Percentiles rank a stretch among this genome's conserved stretches.
These are phyloP conservation scores for Hydraecia micacea DNA, from an alignment of 2,888 invertebrate genomes.

Conservation along the genomic window DNA sequence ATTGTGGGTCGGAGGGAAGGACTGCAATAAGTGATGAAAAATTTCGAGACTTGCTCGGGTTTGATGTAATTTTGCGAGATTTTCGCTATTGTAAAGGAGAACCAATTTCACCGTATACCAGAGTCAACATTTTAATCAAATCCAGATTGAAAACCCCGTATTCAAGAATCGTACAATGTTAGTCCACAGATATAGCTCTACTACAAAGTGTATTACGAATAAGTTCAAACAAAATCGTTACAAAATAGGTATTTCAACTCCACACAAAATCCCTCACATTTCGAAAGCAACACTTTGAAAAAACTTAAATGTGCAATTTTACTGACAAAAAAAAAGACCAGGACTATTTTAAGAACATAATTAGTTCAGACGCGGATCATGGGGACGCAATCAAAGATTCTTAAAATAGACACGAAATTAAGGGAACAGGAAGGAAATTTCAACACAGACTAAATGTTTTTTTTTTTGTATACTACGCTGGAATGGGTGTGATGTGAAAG, in stretches of 20 bases:
- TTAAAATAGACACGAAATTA: conserved; percentile 50
- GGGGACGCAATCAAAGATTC: conserved; percentile 57
- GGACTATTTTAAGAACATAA: conserved; percentile 57
- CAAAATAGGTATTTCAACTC: neutral
- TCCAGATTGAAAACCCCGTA: conserved; percentile 1
- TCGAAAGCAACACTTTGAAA: conserved; percentile 6
- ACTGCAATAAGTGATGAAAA: conserved; percentile 26
- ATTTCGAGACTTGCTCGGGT: conserved; percentile 11
- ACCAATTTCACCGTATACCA: conserved; percentile 7
- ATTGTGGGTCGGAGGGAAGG: conserved; percentile 23
- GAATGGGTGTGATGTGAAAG: neutral
- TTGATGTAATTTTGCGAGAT: conserved; percentile 16
- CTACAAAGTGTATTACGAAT: neutral
- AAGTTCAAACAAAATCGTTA: neutral
- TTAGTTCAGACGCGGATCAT: conserved; percentile 58
- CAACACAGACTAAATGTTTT: conserved; percentile 20
- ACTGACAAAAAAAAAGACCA: conserved; percentile 54
- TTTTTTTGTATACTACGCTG: neutral
- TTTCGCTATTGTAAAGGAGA: neutral
- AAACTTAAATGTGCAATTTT: conserved; percentile 12
- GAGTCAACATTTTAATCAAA: conserved; percentile 22
- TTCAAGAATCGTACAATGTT: neutral
- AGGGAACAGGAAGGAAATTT: conserved; percentile 44
- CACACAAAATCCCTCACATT: neutral
- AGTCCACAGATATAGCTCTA: neutral